phyloP scores from a whole-genome alignment of 2,888 invertebrate genomes.

The Octodonta nipae region DNA sequence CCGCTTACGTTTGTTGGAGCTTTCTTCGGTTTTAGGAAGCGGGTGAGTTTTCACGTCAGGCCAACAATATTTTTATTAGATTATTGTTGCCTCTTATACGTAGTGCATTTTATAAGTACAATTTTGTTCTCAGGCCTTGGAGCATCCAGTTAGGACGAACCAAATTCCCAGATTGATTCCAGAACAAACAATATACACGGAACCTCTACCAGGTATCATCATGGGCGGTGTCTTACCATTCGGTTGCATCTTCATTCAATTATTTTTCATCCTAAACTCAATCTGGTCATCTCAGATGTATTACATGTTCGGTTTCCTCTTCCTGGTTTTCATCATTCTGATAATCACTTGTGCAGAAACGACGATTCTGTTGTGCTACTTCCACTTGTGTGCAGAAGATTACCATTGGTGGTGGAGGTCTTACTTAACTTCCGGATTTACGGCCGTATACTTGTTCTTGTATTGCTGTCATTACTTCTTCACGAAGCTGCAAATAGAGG shows the following conservation, averaged over 20 bases:
- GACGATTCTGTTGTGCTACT: slow-evolving; percentile 95
- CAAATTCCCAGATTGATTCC: slow-evolving; percentile 98
- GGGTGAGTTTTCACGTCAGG: slow-evolving; percentile 46
- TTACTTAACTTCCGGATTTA: slow-evolving; percentile 93
- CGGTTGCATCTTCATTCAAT: slow-evolving; percentile 95
- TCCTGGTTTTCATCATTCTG: slow-evolving; percentile 92
- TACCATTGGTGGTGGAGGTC: slow-evolving; percentile 98
- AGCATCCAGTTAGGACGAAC: slow-evolving; percentile 95
- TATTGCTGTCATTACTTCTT: slow-evolving; percentile 98
- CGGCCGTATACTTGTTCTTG: slow-evolving; percentile 87
- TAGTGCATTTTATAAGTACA: neutral
- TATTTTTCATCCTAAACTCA: slow-evolving; percentile 97
- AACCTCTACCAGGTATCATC: slow-evolving; percentile 83
- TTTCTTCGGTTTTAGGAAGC: slow-evolving; percentile 94
- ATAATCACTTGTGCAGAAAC: slow-evolving; percentile 98
- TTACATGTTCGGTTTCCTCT: slow-evolving; percentile 99
- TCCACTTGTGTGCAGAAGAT: slow-evolving; percentile 99
- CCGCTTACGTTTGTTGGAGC: slow-evolving; percentile 96
- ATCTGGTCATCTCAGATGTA: slow-evolving; percentile 96
- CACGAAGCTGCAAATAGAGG: slow-evolving; percentile 89
- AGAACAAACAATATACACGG: slow-evolving; percentile 95
- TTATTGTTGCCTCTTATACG: neutral
- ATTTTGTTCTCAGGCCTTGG: slow-evolving; percentile 54
- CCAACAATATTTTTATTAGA: slow-evolving; percentile 3
- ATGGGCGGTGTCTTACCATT: slow-evolving; percentile 99